phyloP scores from a whole-genome alignment of 1,140 invertebrate species.

The Physella acuta region DNA sequence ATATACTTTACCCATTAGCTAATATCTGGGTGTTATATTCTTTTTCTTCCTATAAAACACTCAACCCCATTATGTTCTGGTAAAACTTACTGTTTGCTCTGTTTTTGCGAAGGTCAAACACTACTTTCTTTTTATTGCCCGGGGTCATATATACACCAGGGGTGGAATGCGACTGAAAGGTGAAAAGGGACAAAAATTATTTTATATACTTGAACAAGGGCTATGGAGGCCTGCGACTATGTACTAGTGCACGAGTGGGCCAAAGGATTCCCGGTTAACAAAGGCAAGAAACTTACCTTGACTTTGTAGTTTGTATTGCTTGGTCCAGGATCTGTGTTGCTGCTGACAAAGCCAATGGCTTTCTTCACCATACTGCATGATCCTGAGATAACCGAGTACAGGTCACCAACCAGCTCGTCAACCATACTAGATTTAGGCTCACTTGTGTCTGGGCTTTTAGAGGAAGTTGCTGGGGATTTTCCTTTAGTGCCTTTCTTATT shows the following conservation, averaged over 20 bases:
- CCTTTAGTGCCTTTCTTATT: neutral
- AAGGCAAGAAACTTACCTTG: too few relatives aligned
- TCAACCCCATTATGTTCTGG: too few relatives aligned
- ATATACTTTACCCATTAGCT: too few relatives aligned
- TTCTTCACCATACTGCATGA: slow-evolving; percentile 5
- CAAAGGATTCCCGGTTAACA: too few relatives aligned
- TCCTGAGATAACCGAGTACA: neutral
- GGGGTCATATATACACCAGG: neutral
- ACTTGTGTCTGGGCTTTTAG: neutral
- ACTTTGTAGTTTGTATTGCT: neutral
- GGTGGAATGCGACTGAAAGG: neutral
- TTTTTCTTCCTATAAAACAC: too few relatives aligned
- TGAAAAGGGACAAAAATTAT: too few relatives aligned
- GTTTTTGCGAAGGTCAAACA: slow-evolving; percentile 21
- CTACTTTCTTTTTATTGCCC: slow-evolving; percentile 17
- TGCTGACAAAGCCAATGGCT: neutral
- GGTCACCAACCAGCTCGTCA: neutral
- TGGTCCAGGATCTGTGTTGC: neutral
- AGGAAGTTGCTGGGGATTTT: neutral
- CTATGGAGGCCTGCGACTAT: too few relatives aligned
- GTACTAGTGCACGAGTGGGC: too few relatives aligned
- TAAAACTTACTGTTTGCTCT: slow-evolving; percentile 23
- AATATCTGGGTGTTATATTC: too few relatives aligned
- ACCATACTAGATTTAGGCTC: neutral
- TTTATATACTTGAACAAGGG: too few relatives aligned